Conservation (phyloP, 2,888 invertebrate genomes). For the Chymomyza amoena region DNA sequence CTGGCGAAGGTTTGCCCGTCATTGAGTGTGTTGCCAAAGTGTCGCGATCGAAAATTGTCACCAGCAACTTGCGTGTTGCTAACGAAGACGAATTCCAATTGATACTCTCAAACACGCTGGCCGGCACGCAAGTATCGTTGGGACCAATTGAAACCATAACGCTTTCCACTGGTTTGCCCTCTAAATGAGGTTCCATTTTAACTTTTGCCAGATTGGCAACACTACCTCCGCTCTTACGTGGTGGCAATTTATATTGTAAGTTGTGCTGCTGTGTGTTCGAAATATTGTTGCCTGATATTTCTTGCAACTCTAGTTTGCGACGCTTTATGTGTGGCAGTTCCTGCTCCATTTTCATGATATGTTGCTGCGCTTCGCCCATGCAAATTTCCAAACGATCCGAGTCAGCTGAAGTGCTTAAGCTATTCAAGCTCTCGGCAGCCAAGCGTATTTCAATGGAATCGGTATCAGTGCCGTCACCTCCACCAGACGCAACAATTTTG, state of each 20-base stretch:
- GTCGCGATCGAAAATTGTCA: constrained; percentile 81
- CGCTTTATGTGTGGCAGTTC: constrained; percentile 42
- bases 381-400: constrained; percentile 73
- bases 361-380: constrained; percentile 45
- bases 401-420: constrained; percentile 65
- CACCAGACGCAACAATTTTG: constrained; percentile 64
- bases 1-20: constrained; percentile 82
- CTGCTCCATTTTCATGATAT: not conserved
- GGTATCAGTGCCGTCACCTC: constrained; percentile 35
- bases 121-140: constrained; percentile 77
- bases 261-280: not conserved
- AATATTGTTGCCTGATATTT: constrained; percentile 18
- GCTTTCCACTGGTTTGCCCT: constrained; percentile 21
- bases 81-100: constrained; percentile 80
- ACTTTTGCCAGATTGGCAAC: not conserved
- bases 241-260: constrained; percentile 32
- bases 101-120: constrained; percentile 79
- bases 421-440: constrained; percentile 60
- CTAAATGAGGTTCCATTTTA: not conserved
- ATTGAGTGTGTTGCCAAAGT: constrained; percentile 82
- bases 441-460: constrained; percentile 71
- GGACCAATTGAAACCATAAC: constrained; percentile 77
- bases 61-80: constrained; percentile 81
- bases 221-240: not conserved
- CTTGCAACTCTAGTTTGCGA: constrained; percentile 43